Evolutionary conservation across 2,888 invertebrate genomes (phyloP), one percentile per base, ranked within the genome.

Genomic region (Geotrupes spiniger): DNA sequence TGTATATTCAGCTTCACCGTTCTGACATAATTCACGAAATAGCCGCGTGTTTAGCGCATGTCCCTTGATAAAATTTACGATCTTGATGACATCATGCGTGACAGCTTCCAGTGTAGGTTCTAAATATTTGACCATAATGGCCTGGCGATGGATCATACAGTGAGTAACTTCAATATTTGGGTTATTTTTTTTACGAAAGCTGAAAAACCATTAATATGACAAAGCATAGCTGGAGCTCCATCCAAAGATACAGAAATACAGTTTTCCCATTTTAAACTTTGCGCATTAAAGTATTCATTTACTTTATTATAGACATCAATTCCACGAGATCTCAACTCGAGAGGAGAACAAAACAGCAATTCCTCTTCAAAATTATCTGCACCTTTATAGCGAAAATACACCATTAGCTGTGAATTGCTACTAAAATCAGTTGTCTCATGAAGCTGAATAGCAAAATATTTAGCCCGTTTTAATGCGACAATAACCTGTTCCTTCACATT

Each of bases 11-110:
- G 56, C 56, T 50, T 53, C 56, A 46, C 54, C 56, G 52, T 58
- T 54, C 51, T 56, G 49, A 54, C 56, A 59, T 52, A 59, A 57
- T 52, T 54, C 53, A 54, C 53, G 51, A 58, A 56, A 59, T 56
- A 47, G 48, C 48, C 58, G 54, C 49, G 50, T 56, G 51, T 57
- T 57, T 52, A 57, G 52, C 54, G 56, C 53, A 56, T 56, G 53
- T 48, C 41, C 44, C 40, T 53, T 56, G 44, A 53, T 46, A 50
- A 40, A 36, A 54, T 53, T 53, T 40, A 51, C 43, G 46, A 54
- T 46, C 48, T 55, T 55, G 49, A 54, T 54, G 41, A 52, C 49
- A 49, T 57, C 54, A 53, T 57, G 42, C 52, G 50, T 55, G 49
- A 57, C 49, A 53, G 53, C 53, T 55, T 56, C 54, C 53, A 57